Percentiles rank a stretch among this genome's conserved stretches.
Conservation (phyloP, 2,888 invertebrate genomes). For the Aelia acuminata region DNA sequence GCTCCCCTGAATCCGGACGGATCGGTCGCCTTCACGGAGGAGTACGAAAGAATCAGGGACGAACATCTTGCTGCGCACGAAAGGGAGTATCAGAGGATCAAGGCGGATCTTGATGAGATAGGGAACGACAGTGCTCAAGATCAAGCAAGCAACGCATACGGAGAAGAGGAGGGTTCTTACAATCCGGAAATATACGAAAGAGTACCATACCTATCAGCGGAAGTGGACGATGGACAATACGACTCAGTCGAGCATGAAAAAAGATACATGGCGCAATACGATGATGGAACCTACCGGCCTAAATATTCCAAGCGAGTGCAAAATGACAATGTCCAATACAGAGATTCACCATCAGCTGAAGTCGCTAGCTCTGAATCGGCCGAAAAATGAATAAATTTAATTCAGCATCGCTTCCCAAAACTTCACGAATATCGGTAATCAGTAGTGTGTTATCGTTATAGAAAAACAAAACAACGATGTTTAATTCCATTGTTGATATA, state of each 20-base stretch:
- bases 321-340: conserved; percentile 45
- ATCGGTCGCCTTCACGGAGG: conserved; percentile 61
- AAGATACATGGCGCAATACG: not conserved
- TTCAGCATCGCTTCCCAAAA: no score
- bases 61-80: not conserved
- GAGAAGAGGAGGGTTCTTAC: not conserved
- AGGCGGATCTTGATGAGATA: not conserved
- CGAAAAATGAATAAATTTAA: not conserved
- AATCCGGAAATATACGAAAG: not conserved
- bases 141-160: not conserved
- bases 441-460: no score
- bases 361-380: not conserved
- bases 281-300: not conserved
- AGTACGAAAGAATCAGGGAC: conserved; percentile 48
- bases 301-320: not conserved
- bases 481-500: no score
- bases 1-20: conserved; percentile 52
- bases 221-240: not conserved
- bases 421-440: no score
- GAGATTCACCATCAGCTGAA: not conserved
- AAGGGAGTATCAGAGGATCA: not conserved
- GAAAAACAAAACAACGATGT: no score
- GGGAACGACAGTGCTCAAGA: not conserved
- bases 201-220: not conserved
- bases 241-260: not conserved